Conservation (phyloP, 2,888 invertebrate genomes). For the Callosobruchus maculatus region DNA sequence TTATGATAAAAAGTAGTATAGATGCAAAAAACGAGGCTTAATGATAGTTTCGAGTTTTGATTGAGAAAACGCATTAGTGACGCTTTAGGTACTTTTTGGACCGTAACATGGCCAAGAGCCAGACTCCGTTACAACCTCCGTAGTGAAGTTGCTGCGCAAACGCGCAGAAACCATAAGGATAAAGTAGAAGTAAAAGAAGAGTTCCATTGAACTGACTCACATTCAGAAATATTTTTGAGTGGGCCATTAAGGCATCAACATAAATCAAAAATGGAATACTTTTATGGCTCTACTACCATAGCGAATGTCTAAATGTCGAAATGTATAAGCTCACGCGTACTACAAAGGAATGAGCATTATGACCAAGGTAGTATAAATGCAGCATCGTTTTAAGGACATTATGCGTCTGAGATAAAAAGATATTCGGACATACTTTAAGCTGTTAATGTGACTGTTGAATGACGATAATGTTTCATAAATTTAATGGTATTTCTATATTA, state of each 20-base stretch:
- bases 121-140: too few relatives aligned
- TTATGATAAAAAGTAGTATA: too few relatives aligned
- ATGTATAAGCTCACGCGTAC: background rate
- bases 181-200: too few relatives aligned
- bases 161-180: too few relatives aligned
- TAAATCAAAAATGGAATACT: background rate
- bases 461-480: background rate
- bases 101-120: too few relatives aligned
- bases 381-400: background rate
- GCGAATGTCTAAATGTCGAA: background rate
- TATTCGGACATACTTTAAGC: background rate
- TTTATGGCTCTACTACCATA: background rate
- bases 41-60: too few relatives aligned
- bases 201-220: background rate
- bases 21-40: too few relatives aligned
- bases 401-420: background rate
- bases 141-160: too few relatives aligned
- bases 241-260: background rate
- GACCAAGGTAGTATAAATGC: background rate
- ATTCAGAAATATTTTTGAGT: background rate
- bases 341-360: background rate
- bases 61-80: too few relatives aligned
- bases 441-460: background rate
- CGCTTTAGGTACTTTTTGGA: too few relatives aligned
- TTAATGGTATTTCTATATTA: background rate